Evolutionary conservation across 2,797 vertebrate species (phyloP).

Genomic region (Tragopan temminckii): DNA sequence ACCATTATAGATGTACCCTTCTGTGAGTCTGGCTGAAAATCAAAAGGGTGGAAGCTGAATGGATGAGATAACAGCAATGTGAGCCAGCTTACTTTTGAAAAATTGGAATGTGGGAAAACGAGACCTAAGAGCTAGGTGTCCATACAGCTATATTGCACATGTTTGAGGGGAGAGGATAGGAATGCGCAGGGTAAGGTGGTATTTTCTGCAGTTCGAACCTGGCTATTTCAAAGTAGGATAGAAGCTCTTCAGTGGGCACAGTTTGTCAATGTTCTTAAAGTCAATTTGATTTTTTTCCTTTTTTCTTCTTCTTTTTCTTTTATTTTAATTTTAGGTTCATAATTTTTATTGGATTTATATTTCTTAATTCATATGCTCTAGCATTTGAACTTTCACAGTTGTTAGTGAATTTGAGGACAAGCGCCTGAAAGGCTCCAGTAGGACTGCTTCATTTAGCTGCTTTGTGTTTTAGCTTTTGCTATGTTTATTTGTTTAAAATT

Average conservation of each 20-base stretch:
- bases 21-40: constrained; percentile 9
- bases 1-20: neutral
- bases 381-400: neutral
- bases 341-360: neutral
- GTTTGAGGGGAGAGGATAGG: neutral
- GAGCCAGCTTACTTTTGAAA: neutral
- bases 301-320: neutral
- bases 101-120: neutral
- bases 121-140: neutral
- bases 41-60: neutral
- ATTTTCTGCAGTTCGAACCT: neutral
- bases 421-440: constrained; percentile 3
- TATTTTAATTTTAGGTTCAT: neutral
- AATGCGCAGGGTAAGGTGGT: neutral
- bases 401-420: constrained; percentile 17
- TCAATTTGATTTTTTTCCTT: neutral
- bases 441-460: constrained; percentile 29
- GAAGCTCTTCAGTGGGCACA: neutral
- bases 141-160: constrained; percentile 17
- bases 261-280: constrained; percentile 16
- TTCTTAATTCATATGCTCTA: neutral
- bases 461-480: constrained; percentile 59
- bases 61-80: neutral
- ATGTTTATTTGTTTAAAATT: constrained; percentile 46
- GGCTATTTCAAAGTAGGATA: neutral